Base-by-base conservation (phyloP, 2,113 vertebrate genomes). In the Dunckerocampus dactyliophorus region DNA sequence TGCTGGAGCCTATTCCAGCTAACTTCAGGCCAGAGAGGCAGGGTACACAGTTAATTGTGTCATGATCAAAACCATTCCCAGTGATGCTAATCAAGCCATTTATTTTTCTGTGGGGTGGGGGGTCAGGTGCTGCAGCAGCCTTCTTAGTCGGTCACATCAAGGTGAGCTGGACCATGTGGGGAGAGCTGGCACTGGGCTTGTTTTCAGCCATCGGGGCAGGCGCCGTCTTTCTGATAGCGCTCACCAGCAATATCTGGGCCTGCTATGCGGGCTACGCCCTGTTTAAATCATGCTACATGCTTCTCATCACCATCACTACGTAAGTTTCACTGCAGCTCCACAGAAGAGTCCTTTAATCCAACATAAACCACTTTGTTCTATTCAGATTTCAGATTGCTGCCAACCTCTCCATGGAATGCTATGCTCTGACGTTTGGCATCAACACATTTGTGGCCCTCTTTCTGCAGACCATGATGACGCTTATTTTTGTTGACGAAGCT, bases 231-330 rank as follows among this genome's bases (percentile, higher is more conserved):
- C 73, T 89, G 34, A 91, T 88, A 74, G 62, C 62, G 1, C 54
- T 88, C 69, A 79, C 83, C 57, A 70, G 69, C 70, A 88, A 59
- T 14, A 90, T 90, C 61, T 90, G 88, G 89, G 21, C 53, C 3
- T 85, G 85, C 71, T 91, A 89, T 17, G 64, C 69, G 12, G 82
- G 80, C 51, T 90, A 90, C 46, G 69, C 58, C 11, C n/a, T 87
- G 54, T 90, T 91, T 71, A 90, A 88, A 69, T 87, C 88, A 1
- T 88, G 88, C 65, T 90, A 89, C 74, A 90, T 90, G 84, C 75
- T 90, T 8, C 89, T 91, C 31, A 89, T 90, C 58, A 91, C 88
- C 63, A 85, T 89, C 71, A 84, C 89, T 34, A 81, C 80, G 65
- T 89, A 71, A 77, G 84, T 66, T 43, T 53, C 20, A 20, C 15